Base-by-base conservation (phyloP, 1,140 invertebrate species). In the Cardiocondyla obscurior region DNA sequence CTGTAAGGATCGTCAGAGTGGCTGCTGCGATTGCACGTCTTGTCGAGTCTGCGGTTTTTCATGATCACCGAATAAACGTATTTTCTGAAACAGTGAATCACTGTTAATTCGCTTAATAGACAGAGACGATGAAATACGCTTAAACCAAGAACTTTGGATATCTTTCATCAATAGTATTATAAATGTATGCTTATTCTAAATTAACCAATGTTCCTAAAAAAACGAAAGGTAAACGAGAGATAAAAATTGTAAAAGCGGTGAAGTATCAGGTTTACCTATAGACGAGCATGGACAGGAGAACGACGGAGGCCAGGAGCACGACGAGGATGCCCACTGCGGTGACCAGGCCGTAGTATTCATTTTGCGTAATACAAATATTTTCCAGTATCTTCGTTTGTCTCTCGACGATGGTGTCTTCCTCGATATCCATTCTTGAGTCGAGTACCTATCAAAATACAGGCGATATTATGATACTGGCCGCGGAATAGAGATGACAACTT, bases 321-420 rank as follows among this genome's bases (percentile, higher is more conserved):
- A 96, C 95, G 6, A 97, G 92, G 12, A 96, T 94, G 39, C 97
- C 95, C 3, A 97, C 94, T 0, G 96, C 95, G n/a, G 95, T 95
- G 51, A 98, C 95, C 7, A 97, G 93, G 3, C 96, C 96, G 88
- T 97, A 97, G 91, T 97, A 98, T 91, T 97, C 96, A 16, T 96
- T 95, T 5, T 95, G 94, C 39, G 96, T 95, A 30, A 98, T 95
- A 87, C 97, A 97, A 30, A 97, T 95, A 30, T 95, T 95, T 87
- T 96, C 95, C n/a, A 94, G 84, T 3, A 95, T 92, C 4, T 95
- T 94, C 8, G 95, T 95, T 49, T 95, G 94, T 86, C 94, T 95
- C 44, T 95, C 94, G 2, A 96, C 93, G 83, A 94, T 92, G 58
- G 94, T 94, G 74, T 96, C 95, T 83, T 96, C 94, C 76, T 95